These are phyloP conservation scores for Gymnocypris eckloni DNA, from an alignment of 2,797 vertebrate genomes.

Conservation along the genomic window DNA sequence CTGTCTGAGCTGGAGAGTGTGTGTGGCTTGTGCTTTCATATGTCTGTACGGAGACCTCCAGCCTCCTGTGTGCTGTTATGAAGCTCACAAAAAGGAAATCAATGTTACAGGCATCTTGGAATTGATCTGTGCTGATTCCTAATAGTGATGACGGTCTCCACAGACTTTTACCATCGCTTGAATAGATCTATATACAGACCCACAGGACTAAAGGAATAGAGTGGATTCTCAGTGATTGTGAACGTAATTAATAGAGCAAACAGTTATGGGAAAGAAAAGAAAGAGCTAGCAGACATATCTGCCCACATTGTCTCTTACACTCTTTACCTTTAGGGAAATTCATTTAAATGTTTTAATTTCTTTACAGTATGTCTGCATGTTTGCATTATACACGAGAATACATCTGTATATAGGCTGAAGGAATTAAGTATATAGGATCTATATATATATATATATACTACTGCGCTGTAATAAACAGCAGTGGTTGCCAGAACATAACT, in stretches of 20 bases:
- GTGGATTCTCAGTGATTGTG: neutral
- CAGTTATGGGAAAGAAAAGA: neutral
- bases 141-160: constrained; percentile 6
- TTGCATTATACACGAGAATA: neutral
- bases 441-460: too few species aligned
- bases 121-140: constrained; percentile 38
- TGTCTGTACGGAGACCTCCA: constrained; percentile 2
- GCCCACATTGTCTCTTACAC: constrained; percentile 29
- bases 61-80: constrained; percentile 20
- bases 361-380: neutral
- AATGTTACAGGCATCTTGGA: constrained; percentile 19
- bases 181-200: constrained; percentile 1
- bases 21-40: constrained; percentile 19
- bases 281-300: constrained; percentile 18
- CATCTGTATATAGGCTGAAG: neutral
- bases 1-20: constrained; percentile 8
- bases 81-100: constrained; percentile 34
- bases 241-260: constrained; percentile 5
- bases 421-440: neutral
- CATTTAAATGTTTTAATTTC: neutral
- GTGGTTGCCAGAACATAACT: neutral
- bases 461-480: too few species aligned
- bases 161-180: constrained; percentile 3
- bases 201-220: constrained; percentile 4
- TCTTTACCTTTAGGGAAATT: constrained; percentile 19